phyloP scores from a whole-genome alignment of 1,140 invertebrate species.

The Atta colombica region DNA sequence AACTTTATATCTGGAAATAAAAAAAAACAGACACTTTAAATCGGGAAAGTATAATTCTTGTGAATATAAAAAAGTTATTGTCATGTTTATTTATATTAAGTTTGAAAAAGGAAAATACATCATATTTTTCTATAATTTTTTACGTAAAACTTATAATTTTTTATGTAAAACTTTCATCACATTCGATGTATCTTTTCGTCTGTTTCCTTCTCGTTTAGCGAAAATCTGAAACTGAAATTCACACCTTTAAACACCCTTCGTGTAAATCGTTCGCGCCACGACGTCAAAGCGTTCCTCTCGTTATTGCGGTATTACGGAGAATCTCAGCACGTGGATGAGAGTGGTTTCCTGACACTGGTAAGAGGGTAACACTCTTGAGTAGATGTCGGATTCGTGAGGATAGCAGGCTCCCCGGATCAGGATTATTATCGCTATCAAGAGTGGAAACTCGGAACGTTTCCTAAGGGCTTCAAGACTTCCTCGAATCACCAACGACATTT shows the following conservation, averaged over 20 bases:
- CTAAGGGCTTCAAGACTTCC: constrained; percentile 47
- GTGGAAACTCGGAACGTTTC: constrained; percentile 65
- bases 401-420: constrained; percentile 56
- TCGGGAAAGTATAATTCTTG: background rate
- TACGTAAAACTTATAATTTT: background rate
- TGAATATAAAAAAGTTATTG: background rate
- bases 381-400: constrained; percentile 35
- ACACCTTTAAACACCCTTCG: constrained; percentile 17
- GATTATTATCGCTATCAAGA: constrained; percentile 68
- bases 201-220: constrained; percentile 25
- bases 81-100: background rate
- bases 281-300: constrained; percentile 32
- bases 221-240: constrained; percentile 6
- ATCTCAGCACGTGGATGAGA: constrained; percentile 52
- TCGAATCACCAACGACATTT: constrained; percentile 52
- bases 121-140: background rate
- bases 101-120: background rate
- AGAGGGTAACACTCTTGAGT: constrained; percentile 36
- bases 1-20: constrained; percentile 44
- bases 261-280: background rate
- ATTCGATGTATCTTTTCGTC: background rate
- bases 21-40: background rate
- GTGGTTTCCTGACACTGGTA: constrained; percentile 53
- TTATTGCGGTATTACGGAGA: constrained; percentile 39
- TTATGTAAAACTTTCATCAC: background rate